Conservation (phyloP, 2,888 invertebrate genomes). For the Pachycephus smyrnensis region DNA sequence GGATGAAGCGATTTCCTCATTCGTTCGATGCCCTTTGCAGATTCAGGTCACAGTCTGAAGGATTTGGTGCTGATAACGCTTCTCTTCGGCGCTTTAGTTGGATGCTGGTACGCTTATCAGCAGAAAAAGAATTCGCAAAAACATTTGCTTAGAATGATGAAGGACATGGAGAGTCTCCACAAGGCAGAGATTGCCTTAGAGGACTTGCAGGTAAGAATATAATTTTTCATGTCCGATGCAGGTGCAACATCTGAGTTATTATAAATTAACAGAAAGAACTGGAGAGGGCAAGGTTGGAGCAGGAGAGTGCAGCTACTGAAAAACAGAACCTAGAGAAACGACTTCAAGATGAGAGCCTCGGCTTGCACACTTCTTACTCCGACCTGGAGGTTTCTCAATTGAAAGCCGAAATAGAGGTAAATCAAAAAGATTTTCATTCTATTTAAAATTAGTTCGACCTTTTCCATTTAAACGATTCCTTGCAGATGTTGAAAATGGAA, state of each 20-base stretch:
- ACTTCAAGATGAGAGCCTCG: conserved; percentile 79
- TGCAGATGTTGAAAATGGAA: conserved; percentile 82
- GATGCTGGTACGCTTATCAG: conserved; percentile 91
- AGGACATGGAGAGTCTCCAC: conserved; percentile 92
- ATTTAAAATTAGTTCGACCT: background rate
- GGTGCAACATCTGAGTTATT: conserved; percentile 1
- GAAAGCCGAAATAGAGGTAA: conserved; percentile 86
- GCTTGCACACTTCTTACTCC: conserved; percentile 80
- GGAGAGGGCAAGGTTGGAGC: conserved; percentile 85
- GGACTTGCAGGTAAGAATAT: conserved; percentile 78
- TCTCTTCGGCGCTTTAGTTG: conserved; percentile 85
- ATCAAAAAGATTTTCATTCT: conserved; percentile 10
- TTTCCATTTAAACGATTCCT: conserved; percentile 18
- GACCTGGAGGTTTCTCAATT: conserved; percentile 85
- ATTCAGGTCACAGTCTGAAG: conserved; percentile 85
- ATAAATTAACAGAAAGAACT: conserved; percentile 71
- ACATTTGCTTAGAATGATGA: conserved; percentile 91
- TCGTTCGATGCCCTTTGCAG: conserved; percentile 63
- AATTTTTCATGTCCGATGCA: too few relatives aligned
- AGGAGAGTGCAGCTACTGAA: conserved; percentile 85
- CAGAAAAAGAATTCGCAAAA: conserved; percentile 89
- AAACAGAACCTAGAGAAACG: conserved; percentile 86
- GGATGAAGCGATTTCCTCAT: background rate
- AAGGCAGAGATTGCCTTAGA: conserved; percentile 89
- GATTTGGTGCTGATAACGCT: conserved; percentile 89